Percentiles rank a stretch among this genome's conserved stretches.
Evolutionary conservation across 2,888 invertebrate species (phyloP).

Genomic region (Coremacera marginata): DNA sequence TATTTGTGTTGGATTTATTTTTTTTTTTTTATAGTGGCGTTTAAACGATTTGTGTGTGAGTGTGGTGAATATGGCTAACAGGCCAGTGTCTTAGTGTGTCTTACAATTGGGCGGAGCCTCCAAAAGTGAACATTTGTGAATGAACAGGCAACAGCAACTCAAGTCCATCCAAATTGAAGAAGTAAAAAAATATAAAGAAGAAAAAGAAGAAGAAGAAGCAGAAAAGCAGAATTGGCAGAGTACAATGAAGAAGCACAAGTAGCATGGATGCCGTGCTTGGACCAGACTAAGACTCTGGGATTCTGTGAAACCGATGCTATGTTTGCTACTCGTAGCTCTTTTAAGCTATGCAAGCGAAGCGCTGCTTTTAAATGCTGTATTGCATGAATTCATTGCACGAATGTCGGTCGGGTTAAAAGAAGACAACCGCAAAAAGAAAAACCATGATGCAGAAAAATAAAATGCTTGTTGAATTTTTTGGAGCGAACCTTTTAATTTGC

Average conservation of each 20-base stretch:
- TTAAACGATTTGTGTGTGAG: conserved; percentile 42
- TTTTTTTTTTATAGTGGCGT: conserved; percentile 41
- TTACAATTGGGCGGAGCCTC: conserved; percentile 65
- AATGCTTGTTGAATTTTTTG: too few relatives aligned
- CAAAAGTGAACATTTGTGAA: conserved; percentile 63
- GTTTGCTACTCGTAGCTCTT: too few relatives aligned
- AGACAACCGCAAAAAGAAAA: too few relatives aligned
- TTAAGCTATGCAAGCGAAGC: too few relatives aligned
- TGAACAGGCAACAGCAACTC: conserved; percentile 52
- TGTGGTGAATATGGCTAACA: conserved; percentile 34
- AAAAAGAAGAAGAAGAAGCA: background rate
- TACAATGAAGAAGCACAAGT: background rate
- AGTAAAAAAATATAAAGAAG: conserved; percentile 28
- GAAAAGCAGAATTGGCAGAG: background rate
- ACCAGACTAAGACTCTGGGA: too few relatives aligned
- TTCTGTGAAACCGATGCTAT: too few relatives aligned
- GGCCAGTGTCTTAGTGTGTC: conserved; percentile 41
- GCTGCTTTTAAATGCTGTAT: too few relatives aligned
- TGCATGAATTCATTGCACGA: too few relatives aligned
- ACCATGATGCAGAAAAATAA: too few relatives aligned
- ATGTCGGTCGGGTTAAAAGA: too few relatives aligned
- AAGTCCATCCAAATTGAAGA: background rate
- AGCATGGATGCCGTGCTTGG: background rate
- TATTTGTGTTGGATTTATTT: too few relatives aligned
- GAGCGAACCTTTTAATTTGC: too few relatives aligned